These are phyloP conservation scores for Lagodon rhomboides DNA, from an alignment of 2,797 vertebrate genomes.

Conservation along the genomic window DNA sequence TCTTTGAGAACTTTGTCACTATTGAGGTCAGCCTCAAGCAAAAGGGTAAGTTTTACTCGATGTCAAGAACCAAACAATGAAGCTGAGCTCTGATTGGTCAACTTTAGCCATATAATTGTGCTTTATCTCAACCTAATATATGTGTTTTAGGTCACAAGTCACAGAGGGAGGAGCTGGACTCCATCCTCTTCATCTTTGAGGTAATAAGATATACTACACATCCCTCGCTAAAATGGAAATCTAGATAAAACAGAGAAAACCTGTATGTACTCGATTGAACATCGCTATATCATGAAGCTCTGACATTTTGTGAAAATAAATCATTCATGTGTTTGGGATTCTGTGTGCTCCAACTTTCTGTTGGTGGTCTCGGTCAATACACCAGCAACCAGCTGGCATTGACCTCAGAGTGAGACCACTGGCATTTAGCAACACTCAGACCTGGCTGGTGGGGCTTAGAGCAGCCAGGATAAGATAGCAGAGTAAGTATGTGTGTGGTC, in stretches of 20 bases:
- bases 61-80: background rate
- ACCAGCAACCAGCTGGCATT: constrained; percentile 38
- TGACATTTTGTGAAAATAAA: background rate
- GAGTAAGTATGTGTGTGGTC: constrained; percentile 24
- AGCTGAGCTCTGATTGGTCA: background rate
- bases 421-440: constrained; percentile 52
- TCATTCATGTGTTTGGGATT: constrained; percentile 17
- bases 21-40: constrained; percentile 98
- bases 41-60: constrained; percentile 88
- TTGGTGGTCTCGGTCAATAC: constrained; percentile 9
- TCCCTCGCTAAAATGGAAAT: background rate
- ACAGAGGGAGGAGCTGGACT: constrained; percentile 98
- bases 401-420: constrained; percentile 41
- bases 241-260: background rate
- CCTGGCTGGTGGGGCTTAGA: constrained; percentile 31
- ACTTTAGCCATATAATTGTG: background rate
- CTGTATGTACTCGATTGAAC: background rate
- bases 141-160: constrained; percentile 95
- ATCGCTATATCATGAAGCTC: background rate
- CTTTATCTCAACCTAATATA: constrained; percentile 29
- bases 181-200: constrained; percentile 99
- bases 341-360: background rate
- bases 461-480: constrained; percentile 60
- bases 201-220: constrained; percentile 77
- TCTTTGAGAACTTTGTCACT: constrained; percentile 99